Percentiles rank a stretch among this genome's conserved stretches.
Evolutionary conservation across 2,888 invertebrate genomes (phyloP).

Genomic region (Hecatera dysodea): DNA sequence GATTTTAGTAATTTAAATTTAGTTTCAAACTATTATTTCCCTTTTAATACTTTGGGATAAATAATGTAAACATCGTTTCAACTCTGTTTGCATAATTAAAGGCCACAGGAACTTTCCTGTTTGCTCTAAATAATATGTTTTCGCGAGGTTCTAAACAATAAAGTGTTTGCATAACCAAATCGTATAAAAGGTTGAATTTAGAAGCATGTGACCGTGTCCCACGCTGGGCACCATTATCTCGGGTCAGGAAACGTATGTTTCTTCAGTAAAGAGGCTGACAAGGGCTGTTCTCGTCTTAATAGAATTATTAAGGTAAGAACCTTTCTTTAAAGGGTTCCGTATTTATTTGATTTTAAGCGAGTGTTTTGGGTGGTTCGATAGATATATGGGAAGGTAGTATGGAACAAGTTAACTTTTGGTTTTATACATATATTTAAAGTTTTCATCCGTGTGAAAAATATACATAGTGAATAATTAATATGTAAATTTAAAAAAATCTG

Average conservation of each 20-base stretch:
- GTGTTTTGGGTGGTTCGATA: not conserved
- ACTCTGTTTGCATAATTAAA: not conserved
- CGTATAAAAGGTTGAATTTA: conserved; percentile 32
- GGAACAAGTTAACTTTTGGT: no score
- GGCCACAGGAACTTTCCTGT: not conserved
- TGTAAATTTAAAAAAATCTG: no score
- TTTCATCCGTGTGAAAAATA: not conserved
- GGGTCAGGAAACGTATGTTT: conserved; percentile 33
- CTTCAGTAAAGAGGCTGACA: conserved; percentile 33
- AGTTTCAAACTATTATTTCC: not conserved
- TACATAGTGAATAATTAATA: not conserved
- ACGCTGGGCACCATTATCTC: conserved; percentile 57
- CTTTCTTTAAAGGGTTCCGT: conserved; percentile 25
- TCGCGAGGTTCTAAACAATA: conserved; percentile 13
- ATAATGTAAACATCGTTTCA: not conserved
- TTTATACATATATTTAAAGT: no score
- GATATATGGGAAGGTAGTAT: not conserved
- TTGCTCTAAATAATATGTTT: not conserved
- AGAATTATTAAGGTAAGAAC: conserved; percentile 50
- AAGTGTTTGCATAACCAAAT: conserved; percentile 20
- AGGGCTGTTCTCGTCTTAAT: conserved; percentile 31
- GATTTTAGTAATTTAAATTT: not conserved
- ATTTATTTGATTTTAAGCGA: conserved; percentile 30
- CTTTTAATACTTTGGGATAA: not conserved
- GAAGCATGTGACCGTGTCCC: conserved; percentile 34